phyloP scores from a whole-genome alignment of 2,113 vertebrate species.

The Theristicus caerulescens region DNA sequence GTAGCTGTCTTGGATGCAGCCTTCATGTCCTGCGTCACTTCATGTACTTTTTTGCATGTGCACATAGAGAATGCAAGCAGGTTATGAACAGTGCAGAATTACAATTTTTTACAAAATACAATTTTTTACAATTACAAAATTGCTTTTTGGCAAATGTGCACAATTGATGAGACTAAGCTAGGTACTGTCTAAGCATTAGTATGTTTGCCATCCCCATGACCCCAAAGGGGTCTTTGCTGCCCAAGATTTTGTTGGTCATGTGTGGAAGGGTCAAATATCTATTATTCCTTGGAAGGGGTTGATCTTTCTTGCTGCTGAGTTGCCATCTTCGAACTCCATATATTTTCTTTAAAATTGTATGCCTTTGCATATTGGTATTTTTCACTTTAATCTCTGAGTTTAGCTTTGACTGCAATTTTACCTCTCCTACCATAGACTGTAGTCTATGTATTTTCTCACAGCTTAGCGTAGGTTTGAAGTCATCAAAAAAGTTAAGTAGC shows the following conservation, averaged over 20 bases:
- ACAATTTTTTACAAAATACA: neutral
- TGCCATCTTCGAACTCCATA: neutral
- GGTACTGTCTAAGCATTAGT: neutral
- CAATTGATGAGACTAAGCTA: neutral
- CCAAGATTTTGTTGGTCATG: neutral
- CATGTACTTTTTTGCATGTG: accelerated
- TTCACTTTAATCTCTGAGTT: neutral
- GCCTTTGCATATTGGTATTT: neutral
- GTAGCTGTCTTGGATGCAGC: neutral
- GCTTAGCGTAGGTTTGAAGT: neutral
- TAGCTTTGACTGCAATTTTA: neutral
- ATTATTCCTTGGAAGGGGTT: neutral
- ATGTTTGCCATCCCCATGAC: accelerated
- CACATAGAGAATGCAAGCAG: neutral
- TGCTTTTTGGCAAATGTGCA: neutral
- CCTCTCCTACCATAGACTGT: neutral
- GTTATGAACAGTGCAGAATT: neutral
- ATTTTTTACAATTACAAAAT: neutral
- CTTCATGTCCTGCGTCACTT: neutral
- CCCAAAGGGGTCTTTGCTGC: neutral
- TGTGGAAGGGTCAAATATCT: neutral
- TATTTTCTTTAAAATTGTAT: neutral
- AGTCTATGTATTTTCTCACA: neutral
- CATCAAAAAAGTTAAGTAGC: accelerated
- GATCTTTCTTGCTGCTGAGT: neutral